Evolutionary conservation across 1,140 invertebrate genomes (phyloP).

Genomic region (Ceratina calcarata): DNA sequence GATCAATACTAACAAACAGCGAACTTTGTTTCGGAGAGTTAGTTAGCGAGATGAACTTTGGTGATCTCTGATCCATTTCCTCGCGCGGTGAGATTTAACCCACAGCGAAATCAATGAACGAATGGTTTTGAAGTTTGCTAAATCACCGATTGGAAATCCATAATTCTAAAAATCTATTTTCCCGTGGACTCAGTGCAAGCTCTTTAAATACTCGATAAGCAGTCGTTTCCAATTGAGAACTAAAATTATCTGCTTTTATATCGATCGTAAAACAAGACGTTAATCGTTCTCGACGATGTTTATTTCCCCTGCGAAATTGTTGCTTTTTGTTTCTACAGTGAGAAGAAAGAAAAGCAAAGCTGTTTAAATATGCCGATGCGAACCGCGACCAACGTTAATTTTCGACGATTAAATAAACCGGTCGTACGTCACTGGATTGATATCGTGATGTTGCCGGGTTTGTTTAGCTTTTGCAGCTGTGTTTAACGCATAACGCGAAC

Average conservation of each 20-base stretch:
- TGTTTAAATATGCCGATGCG: not conserved
- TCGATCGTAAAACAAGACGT: no score
- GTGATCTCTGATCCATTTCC: not conserved
- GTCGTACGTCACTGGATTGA: conserved; percentile 1
- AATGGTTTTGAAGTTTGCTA: not conserved
- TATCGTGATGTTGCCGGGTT: conserved; percentile 15
- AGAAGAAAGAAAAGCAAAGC: not conserved
- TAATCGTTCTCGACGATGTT: not conserved
- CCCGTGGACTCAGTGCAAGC: not conserved
- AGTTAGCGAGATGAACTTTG: not conserved
- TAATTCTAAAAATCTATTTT: not conserved
- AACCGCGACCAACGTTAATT: not conserved
- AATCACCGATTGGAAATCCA: not conserved
- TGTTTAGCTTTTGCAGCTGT: conserved; percentile 30
- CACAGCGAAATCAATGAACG: not conserved
- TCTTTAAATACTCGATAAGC: no score
- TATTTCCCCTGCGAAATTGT: not conserved
- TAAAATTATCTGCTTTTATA: no score
- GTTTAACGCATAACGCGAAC: conserved; percentile 18
- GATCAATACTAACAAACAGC: not conserved
- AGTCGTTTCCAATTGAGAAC: no score
- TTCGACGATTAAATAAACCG: conserved; percentile 19
- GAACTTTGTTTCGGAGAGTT: not conserved
- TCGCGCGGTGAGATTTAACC: not conserved
- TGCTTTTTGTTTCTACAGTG: no score